A percentile compares a stretch with the other conserved stretches of the same genome.
These are phyloP conservation scores for Sphaerophoria rueppellii DNA, from an alignment of 2,888 invertebrate species.

Conservation along the genomic window DNA sequence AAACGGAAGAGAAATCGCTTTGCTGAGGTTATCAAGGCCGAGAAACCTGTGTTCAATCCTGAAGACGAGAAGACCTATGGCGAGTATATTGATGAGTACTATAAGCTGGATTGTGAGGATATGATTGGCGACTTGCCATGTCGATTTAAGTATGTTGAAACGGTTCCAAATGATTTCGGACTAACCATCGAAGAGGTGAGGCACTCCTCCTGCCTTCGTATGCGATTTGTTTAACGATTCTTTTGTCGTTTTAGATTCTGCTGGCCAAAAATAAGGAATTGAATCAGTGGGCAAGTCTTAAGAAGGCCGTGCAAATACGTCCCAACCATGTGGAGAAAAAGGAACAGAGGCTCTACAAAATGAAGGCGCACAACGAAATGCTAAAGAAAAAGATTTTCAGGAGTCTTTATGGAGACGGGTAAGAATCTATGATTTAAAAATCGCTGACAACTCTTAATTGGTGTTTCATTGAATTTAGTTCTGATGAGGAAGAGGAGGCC, in stretches of 20 bases:
- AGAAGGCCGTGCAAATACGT: constrained; percentile 91
- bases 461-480: constrained; percentile 74
- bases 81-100: constrained; percentile 97
- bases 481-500: constrained; percentile 79
- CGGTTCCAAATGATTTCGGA: constrained; percentile 95
- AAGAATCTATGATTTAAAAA: constrained; percentile 48
- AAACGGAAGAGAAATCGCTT: constrained; percentile 89
- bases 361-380: constrained; percentile 87
- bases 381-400: constrained; percentile 91
- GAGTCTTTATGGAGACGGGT: constrained; percentile 86
- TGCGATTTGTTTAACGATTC: background rate
- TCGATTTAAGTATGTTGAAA: constrained; percentile 95
- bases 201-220: background rate
- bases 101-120: constrained; percentile 97
- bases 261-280: constrained; percentile 95
- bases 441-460: constrained; percentile 25
- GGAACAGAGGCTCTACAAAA: constrained; percentile 89
- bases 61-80: constrained; percentile 88
- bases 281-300: constrained; percentile 97
- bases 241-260: constrained; percentile 86
- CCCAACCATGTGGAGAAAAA: constrained; percentile 90
- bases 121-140: constrained; percentile 95
- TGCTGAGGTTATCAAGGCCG: constrained; percentile 87
- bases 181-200: constrained; percentile 93
- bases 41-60: constrained; percentile 94